A percentile compares a stretch with the other conserved stretches of the same genome.
phyloP scores from a whole-genome alignment of 2,888 invertebrate genomes.

The Diadegma fenestrale region DNA sequence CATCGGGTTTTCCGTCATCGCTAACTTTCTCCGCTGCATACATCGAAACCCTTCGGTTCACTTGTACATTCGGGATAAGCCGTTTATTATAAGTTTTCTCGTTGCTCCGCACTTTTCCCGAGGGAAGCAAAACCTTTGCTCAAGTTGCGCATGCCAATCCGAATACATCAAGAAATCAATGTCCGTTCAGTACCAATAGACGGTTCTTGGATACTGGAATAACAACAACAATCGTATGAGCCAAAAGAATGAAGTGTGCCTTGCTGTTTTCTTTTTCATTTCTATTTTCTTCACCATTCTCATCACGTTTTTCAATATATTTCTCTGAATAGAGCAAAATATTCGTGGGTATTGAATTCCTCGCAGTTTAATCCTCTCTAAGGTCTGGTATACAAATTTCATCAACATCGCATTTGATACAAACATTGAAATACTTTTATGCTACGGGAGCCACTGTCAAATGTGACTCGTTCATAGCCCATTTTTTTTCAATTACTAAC shows the following conservation, averaged over 20 bases:
- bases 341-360: slow-evolving; percentile 17
- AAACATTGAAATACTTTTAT: slow-evolving; percentile 5
- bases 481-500: slow-evolving; percentile 58
- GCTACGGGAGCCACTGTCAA: not conserved
- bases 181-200: slow-evolving; percentile 13
- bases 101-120: slow-evolving; percentile 25
- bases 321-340: slow-evolving; percentile 25
- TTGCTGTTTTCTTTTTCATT: not conserved
- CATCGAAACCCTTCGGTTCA: slow-evolving; percentile 9
- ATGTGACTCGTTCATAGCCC: slow-evolving; percentile 17
- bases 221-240: not conserved
- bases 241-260: not conserved
- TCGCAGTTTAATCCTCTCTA: not conserved
- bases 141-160: slow-evolving; percentile 24
- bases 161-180: slow-evolving; percentile 45
- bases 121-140: slow-evolving; percentile 9
- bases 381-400: slow-evolving; percentile 9
- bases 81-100: slow-evolving; percentile 56
- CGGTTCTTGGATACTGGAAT: slow-evolving; percentile 2
- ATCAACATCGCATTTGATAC: slow-evolving; percentile 21
- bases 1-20: slow-evolving; percentile 18
- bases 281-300: not conserved
- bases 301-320: not conserved
- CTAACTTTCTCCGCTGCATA: slow-evolving; percentile 30
- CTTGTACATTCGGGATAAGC: slow-evolving; percentile 35